Conservation (phyloP, 2,797 vertebrate species). For the Ctenosaura bakeri region DNA sequence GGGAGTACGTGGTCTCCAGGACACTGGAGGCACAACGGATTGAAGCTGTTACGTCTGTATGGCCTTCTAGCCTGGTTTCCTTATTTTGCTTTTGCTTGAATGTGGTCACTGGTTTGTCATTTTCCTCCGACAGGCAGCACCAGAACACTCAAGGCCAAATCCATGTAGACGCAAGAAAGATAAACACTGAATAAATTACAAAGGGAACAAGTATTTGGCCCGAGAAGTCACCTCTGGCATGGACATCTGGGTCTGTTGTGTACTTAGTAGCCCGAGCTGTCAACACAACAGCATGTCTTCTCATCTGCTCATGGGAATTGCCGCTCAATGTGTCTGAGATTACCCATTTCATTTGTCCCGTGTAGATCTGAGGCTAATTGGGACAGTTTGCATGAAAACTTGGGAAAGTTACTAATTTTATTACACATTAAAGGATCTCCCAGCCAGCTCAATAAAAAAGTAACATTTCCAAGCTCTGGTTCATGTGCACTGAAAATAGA, state of each 20-base stretch:
- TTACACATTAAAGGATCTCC: no score
- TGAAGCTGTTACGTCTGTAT: background rate
- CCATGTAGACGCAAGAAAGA: background rate
- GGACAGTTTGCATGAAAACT: no score
- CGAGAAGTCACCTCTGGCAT: background rate
- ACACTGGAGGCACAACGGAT: background rate
- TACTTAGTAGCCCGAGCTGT: background rate
- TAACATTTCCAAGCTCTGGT: no score
- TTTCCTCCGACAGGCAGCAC: background rate
- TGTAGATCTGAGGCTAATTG: background rate
- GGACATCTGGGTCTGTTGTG: background rate
- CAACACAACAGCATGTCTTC: background rate
- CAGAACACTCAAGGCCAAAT: background rate
- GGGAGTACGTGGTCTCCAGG: background rate
- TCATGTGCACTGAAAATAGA: background rate
- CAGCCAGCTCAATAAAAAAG: no score
- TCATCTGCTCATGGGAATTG: background rate
- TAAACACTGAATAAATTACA: conserved; percentile 40
- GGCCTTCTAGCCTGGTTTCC: background rate
- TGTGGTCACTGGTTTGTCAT: background rate
- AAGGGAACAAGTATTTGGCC: background rate
- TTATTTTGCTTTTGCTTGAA: background rate
- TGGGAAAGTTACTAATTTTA: no score
- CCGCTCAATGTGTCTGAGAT: background rate
- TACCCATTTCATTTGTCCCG: background rate